phyloP scores from a whole-genome alignment of 2,888 invertebrate species.

The Pseudococcus longispinus region DNA sequence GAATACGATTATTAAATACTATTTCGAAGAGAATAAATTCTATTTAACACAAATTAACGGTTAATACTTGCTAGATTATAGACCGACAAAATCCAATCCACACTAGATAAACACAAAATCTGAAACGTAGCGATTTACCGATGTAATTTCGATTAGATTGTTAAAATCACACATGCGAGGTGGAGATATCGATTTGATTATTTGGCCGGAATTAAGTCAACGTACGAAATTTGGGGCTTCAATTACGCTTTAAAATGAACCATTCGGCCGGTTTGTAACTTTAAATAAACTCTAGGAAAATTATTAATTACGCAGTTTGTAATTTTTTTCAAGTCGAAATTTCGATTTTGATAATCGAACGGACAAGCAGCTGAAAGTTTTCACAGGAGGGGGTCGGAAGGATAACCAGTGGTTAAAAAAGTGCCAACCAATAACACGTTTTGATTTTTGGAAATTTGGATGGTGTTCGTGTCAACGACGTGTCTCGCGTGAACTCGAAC shows the following conservation, averaged over 20 bases:
- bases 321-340: not conserved
- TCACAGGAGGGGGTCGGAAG: not conserved
- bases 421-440: conserved; percentile 45
- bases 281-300: not conserved
- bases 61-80: conserved; percentile 15
- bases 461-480: conserved; percentile 36
- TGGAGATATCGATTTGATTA: not conserved
- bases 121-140: conserved; percentile 50
- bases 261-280: not conserved
- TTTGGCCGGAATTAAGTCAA: not conserved
- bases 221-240: not conserved
- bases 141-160: not conserved
- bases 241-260: not conserved
- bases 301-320: not conserved
- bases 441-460: conserved; percentile 25
- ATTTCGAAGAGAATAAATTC: not conserved
- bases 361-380: not conserved
- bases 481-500: not conserved
- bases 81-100: conserved; percentile 49
- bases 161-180: not conserved
- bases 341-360: conserved; percentile 21
- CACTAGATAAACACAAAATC: conserved; percentile 49
- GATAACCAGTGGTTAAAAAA: conserved; percentile 9
- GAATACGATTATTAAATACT: conserved; percentile 4
- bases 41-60: conserved; percentile 21